These are phyloP conservation scores for Podotricha telesiphe DNA, from an alignment of 2,888 invertebrate genomes.

Conservation along the genomic window DNA sequence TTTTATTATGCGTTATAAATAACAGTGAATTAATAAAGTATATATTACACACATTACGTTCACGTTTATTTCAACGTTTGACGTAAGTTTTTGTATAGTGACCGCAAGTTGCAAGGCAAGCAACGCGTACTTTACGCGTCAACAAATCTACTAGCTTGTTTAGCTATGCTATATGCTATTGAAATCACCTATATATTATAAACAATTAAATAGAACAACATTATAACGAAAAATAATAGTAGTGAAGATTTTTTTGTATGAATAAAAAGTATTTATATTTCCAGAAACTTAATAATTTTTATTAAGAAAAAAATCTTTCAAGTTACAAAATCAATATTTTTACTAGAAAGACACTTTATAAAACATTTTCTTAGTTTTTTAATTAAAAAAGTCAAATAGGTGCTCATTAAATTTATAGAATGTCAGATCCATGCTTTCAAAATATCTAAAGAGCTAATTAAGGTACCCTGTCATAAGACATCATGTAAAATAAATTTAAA, in stretches of 20 bases:
- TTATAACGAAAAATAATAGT: background rate
- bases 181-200: no score
- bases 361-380: constrained; percentile 5
- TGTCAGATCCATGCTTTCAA: background rate
- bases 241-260: background rate
- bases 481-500: background rate
- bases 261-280: no score
- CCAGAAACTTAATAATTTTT: background rate
- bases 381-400: background rate
- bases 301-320: no score
- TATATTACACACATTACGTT: no score
- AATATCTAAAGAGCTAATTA: background rate
- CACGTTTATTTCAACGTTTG: no score
- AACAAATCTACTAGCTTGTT: no score
- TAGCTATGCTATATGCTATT: no score
- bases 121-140: no score
- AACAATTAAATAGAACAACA: background rate
- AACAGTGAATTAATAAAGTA: no score
- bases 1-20: no score
- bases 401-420: background rate
- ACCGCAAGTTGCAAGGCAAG: no score
- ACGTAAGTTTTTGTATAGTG: no score
- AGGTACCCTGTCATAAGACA: background rate
- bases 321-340: background rate
- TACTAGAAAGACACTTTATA: background rate